phyloP scores from a whole-genome alignment of 2,797 vertebrate species.

The Sylvilagus floridanus region DNA sequence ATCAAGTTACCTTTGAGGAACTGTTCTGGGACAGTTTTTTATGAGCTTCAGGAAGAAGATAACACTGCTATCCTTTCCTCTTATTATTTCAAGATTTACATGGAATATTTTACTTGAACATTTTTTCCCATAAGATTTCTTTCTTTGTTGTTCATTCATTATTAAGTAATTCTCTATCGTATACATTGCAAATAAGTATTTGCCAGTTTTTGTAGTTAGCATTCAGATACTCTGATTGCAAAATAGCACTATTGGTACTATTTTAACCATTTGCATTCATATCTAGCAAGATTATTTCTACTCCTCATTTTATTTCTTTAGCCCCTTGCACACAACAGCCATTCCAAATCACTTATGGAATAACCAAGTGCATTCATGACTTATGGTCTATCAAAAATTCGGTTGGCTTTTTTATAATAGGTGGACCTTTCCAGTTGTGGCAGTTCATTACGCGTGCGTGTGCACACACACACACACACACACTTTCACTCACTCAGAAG shows the following conservation, averaged over 20 bases:
- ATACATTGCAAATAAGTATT: conserved; percentile 13
- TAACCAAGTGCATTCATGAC: background rate
- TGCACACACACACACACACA: background rate
- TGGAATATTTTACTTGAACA: conserved; percentile 52
- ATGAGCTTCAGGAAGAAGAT: conserved; percentile 35
- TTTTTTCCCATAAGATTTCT: conserved; percentile 22
- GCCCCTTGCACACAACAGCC: background rate
- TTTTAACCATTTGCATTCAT: conserved; percentile 45
- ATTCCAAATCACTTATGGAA: conserved; percentile 46
- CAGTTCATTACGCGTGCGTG: background rate
- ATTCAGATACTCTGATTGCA: conserved; percentile 41
- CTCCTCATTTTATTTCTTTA: conserved; percentile 51
- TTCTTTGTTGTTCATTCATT: conserved; percentile 54
- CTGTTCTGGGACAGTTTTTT: conserved; percentile 35
- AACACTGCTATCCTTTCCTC: conserved; percentile 31
- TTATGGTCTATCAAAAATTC: background rate
- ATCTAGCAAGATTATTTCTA: conserved; percentile 17
- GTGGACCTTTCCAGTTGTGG: background rate
- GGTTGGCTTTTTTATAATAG: conserved; percentile 29
- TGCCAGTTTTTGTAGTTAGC: conserved; percentile 58
- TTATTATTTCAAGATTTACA: conserved; percentile 64
- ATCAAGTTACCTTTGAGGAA: conserved; percentile 20
- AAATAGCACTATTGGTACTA: background rate
- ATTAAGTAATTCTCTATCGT: conserved; percentile 39
- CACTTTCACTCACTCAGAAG: background rate